Base-by-base conservation (phyloP, 2,113 vertebrate species). In the Proteles cristata region DNA sequence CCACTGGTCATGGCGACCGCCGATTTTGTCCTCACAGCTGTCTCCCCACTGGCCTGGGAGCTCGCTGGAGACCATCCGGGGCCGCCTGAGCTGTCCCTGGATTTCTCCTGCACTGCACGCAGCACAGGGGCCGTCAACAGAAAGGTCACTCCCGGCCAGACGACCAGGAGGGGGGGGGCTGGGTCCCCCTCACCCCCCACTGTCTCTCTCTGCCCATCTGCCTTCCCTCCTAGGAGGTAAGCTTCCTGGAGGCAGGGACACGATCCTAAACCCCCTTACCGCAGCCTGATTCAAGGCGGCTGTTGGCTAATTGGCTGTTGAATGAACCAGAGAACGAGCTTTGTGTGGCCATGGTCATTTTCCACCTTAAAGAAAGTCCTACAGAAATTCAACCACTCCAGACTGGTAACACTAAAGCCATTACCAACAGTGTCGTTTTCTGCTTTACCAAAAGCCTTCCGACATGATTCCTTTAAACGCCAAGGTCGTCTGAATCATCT, bases 401-500 rank as follows among this genome's bases (percentile, higher is more conserved):
- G 45, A 55, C 16, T 5, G 65, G 0, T 7, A 71, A 45, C 53
- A 48, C 58, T 35, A 87, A 50, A 53, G 53, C 85, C 43, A 0
- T 90, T 65, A 92, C 66, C 7, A 16, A 83, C 92, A 88, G 43
- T 19, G 1, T 4, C 4, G 83, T 21, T 43, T 45, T 45, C 17
- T 86, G 88, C 61, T 91, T 88, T 92, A 86, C 82, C 50, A 79
- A 96, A 93, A 89, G 48, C 87, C 53, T 33, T 48, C 31, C 8
- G 50, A 33, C 33, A 11, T 4, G 43, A 90, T 77, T 77, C 74
- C 80, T 96, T 86, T 96, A 86, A 81, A 93, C 35, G 92, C 76
- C 97, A 86, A 83, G 92, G 66, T 91, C 53, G 68, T 84, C 87
- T 10, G 63, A 76, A 93, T 86, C 90, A 94, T 45, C 94, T 43